Conservation (phyloP, 2,797 vertebrate genomes). For the Phylloscopus collybita region DNA sequence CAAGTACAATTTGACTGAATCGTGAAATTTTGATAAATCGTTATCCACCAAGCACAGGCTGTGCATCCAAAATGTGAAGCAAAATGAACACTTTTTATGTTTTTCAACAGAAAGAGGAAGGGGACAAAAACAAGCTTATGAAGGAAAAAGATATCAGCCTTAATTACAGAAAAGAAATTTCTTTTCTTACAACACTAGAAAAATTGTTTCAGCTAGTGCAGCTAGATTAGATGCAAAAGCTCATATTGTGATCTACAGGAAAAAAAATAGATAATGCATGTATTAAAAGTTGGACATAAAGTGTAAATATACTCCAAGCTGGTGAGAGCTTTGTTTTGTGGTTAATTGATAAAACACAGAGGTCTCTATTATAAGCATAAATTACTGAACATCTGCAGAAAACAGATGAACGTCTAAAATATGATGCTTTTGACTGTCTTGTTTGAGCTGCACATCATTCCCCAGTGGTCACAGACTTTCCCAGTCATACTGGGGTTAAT, state of each 20-base stretch:
- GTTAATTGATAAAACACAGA: not conserved
- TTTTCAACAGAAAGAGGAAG: not conserved
- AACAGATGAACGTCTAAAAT: not conserved
- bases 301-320: not conserved
- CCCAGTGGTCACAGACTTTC: not conserved
- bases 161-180: not conserved
- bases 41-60: not conserved
- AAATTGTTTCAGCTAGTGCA: not conserved
- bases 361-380: not conserved
- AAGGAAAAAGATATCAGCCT: constrained; percentile 1
- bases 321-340: not conserved
- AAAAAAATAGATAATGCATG: not conserved
- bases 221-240: not conserved
- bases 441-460: not conserved
- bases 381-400: constrained; percentile 25
- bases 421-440: not conserved
- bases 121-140: constrained; percentile 5
- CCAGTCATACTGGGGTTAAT: not conserved
- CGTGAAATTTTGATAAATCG: not conserved
- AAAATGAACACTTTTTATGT: not conserved
- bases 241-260: not conserved
- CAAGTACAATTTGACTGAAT: not conserved
- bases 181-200: not conserved
- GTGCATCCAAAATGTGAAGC: not conserved
- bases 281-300: not conserved